phyloP scores from a whole-genome alignment of 2,888 invertebrate genomes.

The Cremastinae sp. region DNA sequence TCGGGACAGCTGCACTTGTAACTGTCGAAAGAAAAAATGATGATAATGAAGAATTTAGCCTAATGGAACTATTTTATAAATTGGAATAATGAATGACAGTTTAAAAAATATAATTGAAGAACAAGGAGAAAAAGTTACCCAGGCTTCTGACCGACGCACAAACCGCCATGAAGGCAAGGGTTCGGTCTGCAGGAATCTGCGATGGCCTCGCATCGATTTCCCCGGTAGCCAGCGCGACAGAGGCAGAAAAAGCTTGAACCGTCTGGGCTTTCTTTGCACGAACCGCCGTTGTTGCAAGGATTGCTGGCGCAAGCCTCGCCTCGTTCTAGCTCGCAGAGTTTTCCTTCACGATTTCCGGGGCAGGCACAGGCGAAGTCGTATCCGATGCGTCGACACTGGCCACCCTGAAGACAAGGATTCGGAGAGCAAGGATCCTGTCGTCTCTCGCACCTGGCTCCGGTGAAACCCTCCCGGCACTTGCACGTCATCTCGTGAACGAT shows the following conservation, averaged over 20 bases:
- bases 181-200: constrained; percentile 95
- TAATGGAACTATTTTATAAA: too few relatives aligned
- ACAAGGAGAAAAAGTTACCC: constrained; percentile 84
- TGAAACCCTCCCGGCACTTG: constrained; percentile 91
- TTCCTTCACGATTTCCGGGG: constrained; percentile 89
- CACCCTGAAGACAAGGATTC: constrained; percentile 91
- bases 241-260: constrained; percentile 94
- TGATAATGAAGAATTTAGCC: too few relatives aligned
- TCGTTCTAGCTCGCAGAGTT: constrained; percentile 90
- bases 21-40: too few relatives aligned
- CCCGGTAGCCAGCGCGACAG: constrained; percentile 94
- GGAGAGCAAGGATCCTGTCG: constrained; percentile 95
- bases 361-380: constrained; percentile 93
- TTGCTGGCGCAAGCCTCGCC: constrained; percentile 92
- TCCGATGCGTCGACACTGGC: constrained; percentile 91
- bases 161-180: constrained; percentile 94
- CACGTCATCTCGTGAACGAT: constrained; percentile 90
- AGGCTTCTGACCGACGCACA: constrained; percentile 93
- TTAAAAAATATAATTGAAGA: background rate
- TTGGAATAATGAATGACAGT: too few relatives aligned
- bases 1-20: constrained; percentile 87
- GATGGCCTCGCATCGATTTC: constrained; percentile 93
- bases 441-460: constrained; percentile 90
- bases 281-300: constrained; percentile 95
- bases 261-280: constrained; percentile 93